Conservation (phyloP, 2,797 vertebrate species). For the Cryptoblepharus egeriae region DNA sequence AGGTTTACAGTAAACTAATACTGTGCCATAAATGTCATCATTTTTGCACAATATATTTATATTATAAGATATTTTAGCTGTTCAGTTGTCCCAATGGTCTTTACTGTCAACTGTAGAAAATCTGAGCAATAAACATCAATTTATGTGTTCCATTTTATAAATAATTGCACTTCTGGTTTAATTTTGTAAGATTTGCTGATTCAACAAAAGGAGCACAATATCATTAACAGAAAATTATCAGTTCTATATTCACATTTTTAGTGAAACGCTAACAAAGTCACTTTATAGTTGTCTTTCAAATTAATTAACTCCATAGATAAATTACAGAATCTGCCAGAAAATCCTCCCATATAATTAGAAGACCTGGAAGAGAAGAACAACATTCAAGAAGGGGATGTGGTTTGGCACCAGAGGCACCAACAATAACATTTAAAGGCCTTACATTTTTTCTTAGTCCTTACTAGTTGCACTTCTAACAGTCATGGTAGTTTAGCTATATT, state of each 20-base stretch:
- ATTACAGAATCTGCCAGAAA: background rate
- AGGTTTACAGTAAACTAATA: background rate
- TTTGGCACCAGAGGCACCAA: too few species aligned
- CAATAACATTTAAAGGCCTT: too few species aligned
- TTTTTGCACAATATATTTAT: background rate
- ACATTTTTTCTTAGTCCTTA: too few species aligned
- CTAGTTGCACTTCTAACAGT: too few species aligned
- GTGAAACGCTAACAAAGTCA: background rate
- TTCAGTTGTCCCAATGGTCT: conserved; percentile 4
- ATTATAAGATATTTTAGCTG: conserved; percentile 15
- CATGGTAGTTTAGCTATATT: too few species aligned
- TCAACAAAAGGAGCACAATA: background rate
- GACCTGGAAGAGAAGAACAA: too few species aligned
- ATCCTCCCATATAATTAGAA: too few species aligned
- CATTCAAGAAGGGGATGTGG: too few species aligned
- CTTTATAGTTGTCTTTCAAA: background rate
- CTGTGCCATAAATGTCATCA: too few species aligned
- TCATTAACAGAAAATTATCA: background rate
- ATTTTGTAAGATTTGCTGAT: background rate
- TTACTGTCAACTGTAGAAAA: background rate
- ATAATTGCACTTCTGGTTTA: background rate
- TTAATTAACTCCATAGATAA: background rate
- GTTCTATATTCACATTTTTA: conserved; percentile 25
- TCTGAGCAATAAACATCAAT: background rate
- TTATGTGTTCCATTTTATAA: background rate